Evolutionary conservation across 1,140 invertebrate genomes (phyloP).

Genomic region (Elymnias hypermnestra): DNA sequence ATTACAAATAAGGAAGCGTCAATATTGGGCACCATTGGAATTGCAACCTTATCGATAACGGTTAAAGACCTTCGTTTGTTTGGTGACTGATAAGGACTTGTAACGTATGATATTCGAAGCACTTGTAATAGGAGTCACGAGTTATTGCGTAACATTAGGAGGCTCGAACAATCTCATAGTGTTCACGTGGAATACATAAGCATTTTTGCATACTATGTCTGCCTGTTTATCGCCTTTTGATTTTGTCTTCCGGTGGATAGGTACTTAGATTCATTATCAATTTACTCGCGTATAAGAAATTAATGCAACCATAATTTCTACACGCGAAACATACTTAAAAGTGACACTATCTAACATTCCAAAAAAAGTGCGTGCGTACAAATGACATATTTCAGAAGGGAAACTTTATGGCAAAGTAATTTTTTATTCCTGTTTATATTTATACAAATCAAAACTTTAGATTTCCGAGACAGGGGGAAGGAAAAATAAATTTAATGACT

Average conservation of each 20-base stretch:
- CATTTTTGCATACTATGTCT: slow-evolving; percentile 21
- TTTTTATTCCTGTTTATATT: too few species aligned
- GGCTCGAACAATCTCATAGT: slow-evolving; percentile 46
- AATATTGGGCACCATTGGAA: slow-evolving; percentile 17
- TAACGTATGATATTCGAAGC: slow-evolving; percentile 37
- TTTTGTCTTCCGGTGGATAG: slow-evolving; percentile 15
- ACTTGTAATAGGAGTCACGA: slow-evolving; percentile 67
- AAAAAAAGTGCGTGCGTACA: too few species aligned
- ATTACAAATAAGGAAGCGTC: slow-evolving; percentile 46
- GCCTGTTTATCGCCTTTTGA: slow-evolving; percentile 13
- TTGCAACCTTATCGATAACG: slow-evolving; percentile 28
- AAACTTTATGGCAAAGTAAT: too few species aligned
- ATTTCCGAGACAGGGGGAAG: too few species aligned
- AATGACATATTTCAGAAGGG: too few species aligned
- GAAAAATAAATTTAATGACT: too few species aligned
- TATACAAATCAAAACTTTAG: too few species aligned
- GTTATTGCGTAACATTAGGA: slow-evolving; percentile 60
- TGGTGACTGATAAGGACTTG: slow-evolving; percentile 30
- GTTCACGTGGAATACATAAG: slow-evolving; percentile 48
- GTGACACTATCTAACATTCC: too few species aligned
- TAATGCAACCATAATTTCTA: too few species aligned
- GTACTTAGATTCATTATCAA: slow-evolving; percentile 9
- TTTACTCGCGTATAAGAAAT: slow-evolving; percentile 3
- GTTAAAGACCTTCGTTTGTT: slow-evolving; percentile 31
- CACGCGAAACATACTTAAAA: too few species aligned